Percentiles rank a stretch among this genome's conserved stretches.
These are phyloP conservation scores for Trichomycterus rosablanca DNA, from an alignment of 2,113 vertebrate species.

Conservation along the genomic window DNA sequence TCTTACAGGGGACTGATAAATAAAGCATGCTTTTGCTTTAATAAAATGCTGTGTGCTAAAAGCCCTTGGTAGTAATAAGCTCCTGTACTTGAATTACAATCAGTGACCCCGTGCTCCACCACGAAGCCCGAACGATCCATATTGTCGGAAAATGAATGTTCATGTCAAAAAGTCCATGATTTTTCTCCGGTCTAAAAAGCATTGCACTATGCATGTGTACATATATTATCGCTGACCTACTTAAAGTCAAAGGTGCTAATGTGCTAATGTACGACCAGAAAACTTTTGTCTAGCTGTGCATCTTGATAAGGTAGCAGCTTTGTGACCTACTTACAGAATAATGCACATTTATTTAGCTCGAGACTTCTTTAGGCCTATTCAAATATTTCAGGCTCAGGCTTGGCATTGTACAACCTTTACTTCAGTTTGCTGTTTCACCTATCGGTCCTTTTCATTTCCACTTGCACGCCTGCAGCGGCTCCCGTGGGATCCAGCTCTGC, in stretches of 20 bases:
- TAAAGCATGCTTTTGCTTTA: neutral
- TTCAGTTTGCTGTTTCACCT: slow-evolving; percentile 35
- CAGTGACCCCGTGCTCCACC: slow-evolving; percentile 18
- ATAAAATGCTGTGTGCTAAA: neutral
- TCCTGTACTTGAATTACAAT: slow-evolving; percentile 27
- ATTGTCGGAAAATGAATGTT: neutral
- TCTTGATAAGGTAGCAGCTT: neutral
- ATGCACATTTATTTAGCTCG: neutral
- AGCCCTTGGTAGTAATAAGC: slow-evolving; percentile 2
- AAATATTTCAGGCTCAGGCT: slow-evolving; percentile 5
- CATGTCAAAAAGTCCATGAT: neutral
- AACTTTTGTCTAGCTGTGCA: too few relatives aligned
- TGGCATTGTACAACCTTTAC: slow-evolving; percentile 14
- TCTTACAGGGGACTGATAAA: slow-evolving; percentile 1
- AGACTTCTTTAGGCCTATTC: slow-evolving; percentile 10
- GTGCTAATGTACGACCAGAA: neutral
- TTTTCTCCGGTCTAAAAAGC: neutral
- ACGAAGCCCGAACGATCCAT: neutral
- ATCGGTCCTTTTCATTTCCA: slow-evolving; percentile 39
- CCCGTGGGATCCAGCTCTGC: slow-evolving; percentile 30
- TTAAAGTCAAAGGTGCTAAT: neutral
- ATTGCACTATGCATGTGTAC: too few relatives aligned
- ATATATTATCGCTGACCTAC: neutral
- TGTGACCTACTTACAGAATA: neutral
- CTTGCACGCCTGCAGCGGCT: slow-evolving; percentile 28